Base-by-base conservation (phyloP, 2,888 invertebrate species). In the Ophion slaviceki region DNA sequence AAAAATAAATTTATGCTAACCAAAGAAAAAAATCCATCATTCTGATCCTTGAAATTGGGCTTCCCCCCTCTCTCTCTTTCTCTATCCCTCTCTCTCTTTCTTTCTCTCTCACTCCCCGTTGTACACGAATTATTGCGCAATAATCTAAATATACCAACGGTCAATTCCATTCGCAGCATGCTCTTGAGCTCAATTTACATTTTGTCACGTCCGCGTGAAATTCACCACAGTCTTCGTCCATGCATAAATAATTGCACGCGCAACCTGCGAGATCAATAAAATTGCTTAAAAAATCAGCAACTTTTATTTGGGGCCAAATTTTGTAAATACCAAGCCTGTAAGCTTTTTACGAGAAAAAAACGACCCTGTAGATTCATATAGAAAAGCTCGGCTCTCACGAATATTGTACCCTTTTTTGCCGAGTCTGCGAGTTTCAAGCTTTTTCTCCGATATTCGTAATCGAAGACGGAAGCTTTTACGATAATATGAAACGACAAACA, bases 371-470 rank as follows among this genome's bases (percentile, higher is more conserved):
- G 17, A 17, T 14, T 17, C 53, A 3, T 20, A 64, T 28, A 47
- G 24, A 28, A 8, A 7, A 70, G 14, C 24, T 70, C 47, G 17
- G 28, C 24, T 53, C 28, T 70, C 28, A 17, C 17, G 28, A 1
- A 47, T 40, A 70, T 24, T 53, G 40, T 2, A 28, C 14, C 53
- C 53, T 17, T 47, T 24, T 28, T 28, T 70, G 47, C 4, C 14
- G 20, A 17, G 47, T 70, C 70, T 53, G 53, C 53, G 53, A 70
- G 20, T 28, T 28, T 47, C 7, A 53, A 70, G 53, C 28, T 28
- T 28, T 17, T 70, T 70, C 53, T 70, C 53, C 28, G 47, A 53
- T 53, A 47, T 10, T 47, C 28, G 70, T 53, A 47, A 70, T 53
- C 6, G 47, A 47, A 53, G 17, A 53, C 7, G 70, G 3, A 70